These are phyloP conservation scores for Camelus dromedarius DNA, from an alignment of 2,113 vertebrate species.

Conservation along the genomic window DNA sequence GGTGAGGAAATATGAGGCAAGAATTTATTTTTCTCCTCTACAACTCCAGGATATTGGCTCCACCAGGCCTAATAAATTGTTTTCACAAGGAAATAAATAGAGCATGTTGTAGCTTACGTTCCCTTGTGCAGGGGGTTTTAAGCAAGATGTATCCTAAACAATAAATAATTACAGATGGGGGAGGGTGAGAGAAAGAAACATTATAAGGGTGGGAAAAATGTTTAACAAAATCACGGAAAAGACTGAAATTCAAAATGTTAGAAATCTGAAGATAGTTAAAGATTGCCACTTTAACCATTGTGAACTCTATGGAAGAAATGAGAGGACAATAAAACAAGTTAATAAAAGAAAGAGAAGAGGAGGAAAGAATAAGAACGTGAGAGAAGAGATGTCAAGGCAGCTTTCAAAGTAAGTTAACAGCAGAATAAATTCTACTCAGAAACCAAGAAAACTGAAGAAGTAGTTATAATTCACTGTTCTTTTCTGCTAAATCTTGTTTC, in stretches of 20 bases:
- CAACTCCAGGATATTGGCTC: constrained; percentile 71
- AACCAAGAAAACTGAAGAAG: background rate
- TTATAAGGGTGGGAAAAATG: background rate
- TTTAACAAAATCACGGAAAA: background rate
- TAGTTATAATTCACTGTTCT: background rate
- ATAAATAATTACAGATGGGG: constrained; percentile 68
- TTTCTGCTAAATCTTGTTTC: background rate
- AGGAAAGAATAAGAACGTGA: constrained; percentile 4
- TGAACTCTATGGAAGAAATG: background rate
- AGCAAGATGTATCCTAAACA: constrained; percentile 58
- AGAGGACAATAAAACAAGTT: background rate
- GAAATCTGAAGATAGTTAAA: background rate
- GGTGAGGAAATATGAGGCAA: constrained; percentile 74
- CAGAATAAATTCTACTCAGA: background rate
- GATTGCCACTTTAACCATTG: background rate
- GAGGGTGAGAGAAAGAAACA: background rate
- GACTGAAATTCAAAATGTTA: background rate
- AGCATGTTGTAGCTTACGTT: constrained; percentile 48
- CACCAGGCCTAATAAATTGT: constrained; percentile 69
- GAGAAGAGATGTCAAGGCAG: background rate
- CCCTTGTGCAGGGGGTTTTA: constrained; percentile 40
- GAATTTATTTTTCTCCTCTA: constrained; percentile 71
- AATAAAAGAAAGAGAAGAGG: background rate
- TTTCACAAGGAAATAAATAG: constrained; percentile 77
- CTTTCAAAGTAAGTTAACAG: background rate